Evolutionary conservation across 2,113 vertebrate species (phyloP), one percentile per base, ranked within the genome.

Genomic region (Chaetodon auriga): DNA sequence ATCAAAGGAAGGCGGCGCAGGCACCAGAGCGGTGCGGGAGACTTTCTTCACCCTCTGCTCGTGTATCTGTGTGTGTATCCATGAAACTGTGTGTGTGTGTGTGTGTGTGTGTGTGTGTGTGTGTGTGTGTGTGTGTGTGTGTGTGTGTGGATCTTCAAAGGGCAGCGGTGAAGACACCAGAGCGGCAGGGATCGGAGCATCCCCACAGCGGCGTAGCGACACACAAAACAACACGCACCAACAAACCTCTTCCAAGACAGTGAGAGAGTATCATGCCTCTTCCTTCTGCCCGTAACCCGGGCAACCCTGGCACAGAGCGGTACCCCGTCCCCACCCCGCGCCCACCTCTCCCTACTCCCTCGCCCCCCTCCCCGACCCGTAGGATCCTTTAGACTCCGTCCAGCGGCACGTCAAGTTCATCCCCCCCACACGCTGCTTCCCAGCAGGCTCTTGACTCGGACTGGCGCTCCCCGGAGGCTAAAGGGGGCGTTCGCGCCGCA

Each of bases 371-470:
- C 69, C 38, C 57, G 69, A 60, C 74, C 80, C 74, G 13, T 80
- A 23, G 81, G 57, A 86, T 86, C 91, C 90, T 95, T 95, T 95
- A 91, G 89, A 92, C 83, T 90, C 92, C 80, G 94, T 96, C 96
- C 96, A 97, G 96, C 91, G 87, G 86, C 94, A 92, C 83, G 92
- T 95, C 96, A 93, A 94, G 87, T 95, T 92, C 86, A 92, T 90
- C 95, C 91, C 89, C 89, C 86, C 80, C 88, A 88, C 93, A 92
- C 89, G 92, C 94, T 95, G 93, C 81, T 48, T 92, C 95, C 77
- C 96, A 96, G 95, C 80, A 18, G 90, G 96, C 89, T 81, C 91
- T 94, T 95, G 92, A 92, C 92, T 92, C 85, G 89, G 94, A 87
- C 92, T 88, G 80, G 90, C 94, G 93, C 89, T 94, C 90, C 90